Evolutionary conservation across 2,888 invertebrate genomes (phyloP).

Genomic region (Aphodius granarius): DNA sequence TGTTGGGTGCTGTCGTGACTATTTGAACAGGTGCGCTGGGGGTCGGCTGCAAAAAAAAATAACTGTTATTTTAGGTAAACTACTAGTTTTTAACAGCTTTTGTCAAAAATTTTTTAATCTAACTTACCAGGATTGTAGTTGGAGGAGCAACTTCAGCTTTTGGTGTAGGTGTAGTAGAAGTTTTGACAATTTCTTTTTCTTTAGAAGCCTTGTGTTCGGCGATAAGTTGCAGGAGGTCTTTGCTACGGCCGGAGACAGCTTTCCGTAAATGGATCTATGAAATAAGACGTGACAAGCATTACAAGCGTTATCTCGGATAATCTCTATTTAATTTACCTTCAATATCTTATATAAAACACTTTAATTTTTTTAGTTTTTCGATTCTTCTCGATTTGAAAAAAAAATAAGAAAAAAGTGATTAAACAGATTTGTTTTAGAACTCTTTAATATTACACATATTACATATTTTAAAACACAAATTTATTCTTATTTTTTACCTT

Average conservation of each 20-base stretch:
- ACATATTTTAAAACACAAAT: background rate
- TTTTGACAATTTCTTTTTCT: slow-evolving; percentile 37
- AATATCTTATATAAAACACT: background rate
- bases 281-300: slow-evolving; percentile 1
- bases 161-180: slow-evolving; percentile 2
- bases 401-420: background rate
- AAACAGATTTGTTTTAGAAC: slow-evolving; percentile 1
- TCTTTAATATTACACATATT: slow-evolving; percentile 7
- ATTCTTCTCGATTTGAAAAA: background rate
- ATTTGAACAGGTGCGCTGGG: background rate
- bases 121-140: background rate
- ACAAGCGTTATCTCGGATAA: background rate
- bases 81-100: too few relatives aligned
- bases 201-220: slow-evolving; percentile 44
- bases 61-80: too few relatives aligned
- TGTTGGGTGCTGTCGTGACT: background rate
- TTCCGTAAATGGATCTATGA: slow-evolving; percentile 45
- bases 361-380: background rate
- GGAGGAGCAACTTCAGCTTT: background rate
- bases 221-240: slow-evolving; percentile 45
- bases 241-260: slow-evolving; percentile 44
- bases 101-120: too few relatives aligned
- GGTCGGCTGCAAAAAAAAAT: background rate
- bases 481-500: background rate
- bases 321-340: background rate